Conservation (phyloP, 2,888 invertebrate genomes). For the Tenthredo scrophulariae region DNA sequence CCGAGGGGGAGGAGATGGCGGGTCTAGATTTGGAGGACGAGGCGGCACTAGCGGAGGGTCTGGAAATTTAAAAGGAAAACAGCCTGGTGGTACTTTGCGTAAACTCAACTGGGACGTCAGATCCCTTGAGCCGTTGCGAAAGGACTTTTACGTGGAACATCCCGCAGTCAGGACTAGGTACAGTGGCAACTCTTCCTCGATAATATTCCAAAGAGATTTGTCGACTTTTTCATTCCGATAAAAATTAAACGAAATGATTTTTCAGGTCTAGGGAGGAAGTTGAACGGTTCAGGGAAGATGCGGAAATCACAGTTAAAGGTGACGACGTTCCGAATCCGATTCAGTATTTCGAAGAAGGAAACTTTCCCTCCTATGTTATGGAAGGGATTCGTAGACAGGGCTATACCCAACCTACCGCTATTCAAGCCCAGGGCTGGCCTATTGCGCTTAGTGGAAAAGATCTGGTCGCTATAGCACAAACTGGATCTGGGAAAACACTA, state of each 20-base stretch:
- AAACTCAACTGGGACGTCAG: constrained; percentile 82
- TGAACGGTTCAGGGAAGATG: constrained; percentile 67
- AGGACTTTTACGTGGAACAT: constrained; percentile 90
- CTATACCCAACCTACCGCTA: constrained; percentile 82
- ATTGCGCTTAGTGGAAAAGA: constrained; percentile 83
- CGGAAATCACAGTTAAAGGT: constrained; percentile 75
- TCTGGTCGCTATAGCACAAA: constrained; percentile 85
- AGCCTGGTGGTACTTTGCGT: constrained; percentile 78
- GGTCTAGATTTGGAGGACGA: constrained; percentile 63
- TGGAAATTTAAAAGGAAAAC: constrained; percentile 68
- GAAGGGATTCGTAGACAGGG: constrained; percentile 78
- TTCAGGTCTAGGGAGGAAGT: constrained; percentile 72
- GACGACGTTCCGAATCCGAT: constrained; percentile 74
- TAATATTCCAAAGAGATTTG: constrained; percentile 12
- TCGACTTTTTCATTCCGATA: not conserved
- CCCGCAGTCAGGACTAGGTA: constrained; percentile 81
- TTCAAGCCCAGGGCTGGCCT: constrained; percentile 86
- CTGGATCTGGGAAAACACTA: constrained; percentile 82
- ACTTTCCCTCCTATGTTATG: constrained; percentile 73
- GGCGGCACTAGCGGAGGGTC: constrained; percentile 64
- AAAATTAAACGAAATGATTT: not conserved
- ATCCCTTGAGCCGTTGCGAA: constrained; percentile 85
- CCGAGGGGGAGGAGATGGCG: constrained; percentile 62
- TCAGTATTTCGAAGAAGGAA: constrained; percentile 74
- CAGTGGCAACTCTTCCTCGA: not conserved